Base-by-base conservation (phyloP, 2,888 invertebrate species). In the Hypomecis punctinalis region DNA sequence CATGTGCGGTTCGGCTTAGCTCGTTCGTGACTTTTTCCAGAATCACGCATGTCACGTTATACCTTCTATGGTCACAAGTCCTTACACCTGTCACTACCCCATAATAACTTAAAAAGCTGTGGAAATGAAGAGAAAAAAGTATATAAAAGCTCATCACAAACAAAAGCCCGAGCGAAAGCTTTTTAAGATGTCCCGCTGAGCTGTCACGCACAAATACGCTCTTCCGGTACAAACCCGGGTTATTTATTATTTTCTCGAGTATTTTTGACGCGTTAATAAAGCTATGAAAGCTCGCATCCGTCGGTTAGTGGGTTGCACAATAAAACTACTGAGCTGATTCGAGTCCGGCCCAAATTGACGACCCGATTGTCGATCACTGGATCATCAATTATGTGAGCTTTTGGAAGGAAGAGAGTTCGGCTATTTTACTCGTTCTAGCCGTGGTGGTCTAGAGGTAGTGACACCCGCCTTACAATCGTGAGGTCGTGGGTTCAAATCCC, bases 171-270 rank as follows among this genome's bases (percentile, higher is more conserved):
- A 67, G 70, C 58, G 63, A 63, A 45, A 11, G 47, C 35, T 56
- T 64, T 63, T 60, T 49, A 64, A 64, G 48, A 63, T 58, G 49
- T 54, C 70, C 66, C 72, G 76, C 73, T 75, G 52, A 77, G 67
- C 71, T 76, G 81, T 81, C 82, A 83, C 78, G 72, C 77, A 73
- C 74, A 80, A 82, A 80, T 78, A 79, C 79, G 74, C 71, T 71
- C 76, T 81, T 86, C 86, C 86, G 83, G 76, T 42, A 51, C 48
- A 60, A 60, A 11, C 37, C 37, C 45, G 61, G 11, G 52, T 61
- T 82, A 84, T 86, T 85, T 86, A 86, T 86, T 76, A 74, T 75
- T 68, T 67, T 79, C 75, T 79, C 77, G 75, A 64, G 70, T 78
- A 73, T 79, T 77, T 71, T 66, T 52, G 76, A 80, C 81, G 70